Conservation (phyloP, 2,888 invertebrate genomes). For the Euzophera pinguis region DNA sequence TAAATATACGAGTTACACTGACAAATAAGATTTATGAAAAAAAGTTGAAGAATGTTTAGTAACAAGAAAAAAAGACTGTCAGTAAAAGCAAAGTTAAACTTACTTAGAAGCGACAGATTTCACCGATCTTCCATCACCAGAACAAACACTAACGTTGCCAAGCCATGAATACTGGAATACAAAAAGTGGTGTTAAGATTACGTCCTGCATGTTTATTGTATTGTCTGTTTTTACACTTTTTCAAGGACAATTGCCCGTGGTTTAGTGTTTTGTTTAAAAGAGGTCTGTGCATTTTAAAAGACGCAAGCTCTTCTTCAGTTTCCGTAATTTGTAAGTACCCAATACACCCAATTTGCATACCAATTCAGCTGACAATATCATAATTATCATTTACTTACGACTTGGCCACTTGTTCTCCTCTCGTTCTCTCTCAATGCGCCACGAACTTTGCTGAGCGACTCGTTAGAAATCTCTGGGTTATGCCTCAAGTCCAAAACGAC, state of each 20-base stretch:
- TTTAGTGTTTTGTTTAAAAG: too few species aligned
- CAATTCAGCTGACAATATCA: too few species aligned
- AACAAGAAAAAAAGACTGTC: too few species aligned
- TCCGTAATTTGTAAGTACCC: too few species aligned
- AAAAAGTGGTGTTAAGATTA: background rate
- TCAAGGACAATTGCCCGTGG: too few species aligned
- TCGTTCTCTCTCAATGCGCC: conserved; percentile 67
- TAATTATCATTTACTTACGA: conserved; percentile 17
- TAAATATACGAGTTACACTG: background rate
- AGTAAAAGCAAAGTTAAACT: conserved; percentile 27
- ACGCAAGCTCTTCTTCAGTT: too few species aligned
- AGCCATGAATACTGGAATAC: conserved; percentile 63
- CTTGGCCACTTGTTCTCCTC: conserved; percentile 68
- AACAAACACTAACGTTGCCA: conserved; percentile 41
- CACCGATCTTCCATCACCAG: conserved; percentile 49
- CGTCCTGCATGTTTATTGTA: too few species aligned
- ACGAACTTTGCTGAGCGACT: conserved; percentile 65
- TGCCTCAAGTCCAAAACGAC: conserved; percentile 84
- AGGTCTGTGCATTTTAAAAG: too few species aligned
- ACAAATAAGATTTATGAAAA: too few species aligned
- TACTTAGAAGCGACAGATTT: conserved; percentile 51
- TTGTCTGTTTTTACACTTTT: too few species aligned
- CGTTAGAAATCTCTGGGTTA: conserved; percentile 76
- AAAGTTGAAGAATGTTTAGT: too few species aligned
- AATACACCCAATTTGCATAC: too few species aligned